phyloP scores from a whole-genome alignment of 2,888 invertebrate genomes.

The Adelphocoris suturalis region DNA sequence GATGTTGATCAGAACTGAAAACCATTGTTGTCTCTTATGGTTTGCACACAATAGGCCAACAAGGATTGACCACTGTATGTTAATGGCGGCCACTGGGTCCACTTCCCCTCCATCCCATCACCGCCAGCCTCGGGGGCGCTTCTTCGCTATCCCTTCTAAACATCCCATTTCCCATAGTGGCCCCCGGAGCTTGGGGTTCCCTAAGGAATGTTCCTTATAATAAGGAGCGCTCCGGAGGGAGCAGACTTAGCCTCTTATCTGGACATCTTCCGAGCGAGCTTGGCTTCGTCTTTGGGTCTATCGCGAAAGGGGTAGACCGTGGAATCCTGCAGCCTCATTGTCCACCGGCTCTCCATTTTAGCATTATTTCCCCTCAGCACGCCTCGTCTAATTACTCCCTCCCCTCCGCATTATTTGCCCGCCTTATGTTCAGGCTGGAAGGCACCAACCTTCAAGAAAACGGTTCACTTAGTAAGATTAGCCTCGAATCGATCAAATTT shows the following conservation, averaged over 20 bases:
- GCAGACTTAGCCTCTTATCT: conserved; percentile 52
- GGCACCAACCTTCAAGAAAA: too few species aligned
- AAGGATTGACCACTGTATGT: conserved; percentile 71
- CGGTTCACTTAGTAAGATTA: too few species aligned
- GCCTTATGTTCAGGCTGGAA: too few species aligned
- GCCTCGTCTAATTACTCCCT: conserved; percentile 14
- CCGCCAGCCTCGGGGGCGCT: neutral
- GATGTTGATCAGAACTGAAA: conserved; percentile 69
- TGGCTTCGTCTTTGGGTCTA: neutral
- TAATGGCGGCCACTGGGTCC: conserved; percentile 56
- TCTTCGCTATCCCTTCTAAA: conserved; percentile 18
- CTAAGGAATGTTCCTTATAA: conserved; percentile 54
- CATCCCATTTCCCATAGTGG: conserved; percentile 68
- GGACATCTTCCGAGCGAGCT: conserved; percentile 29
- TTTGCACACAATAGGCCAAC: conserved; percentile 71
- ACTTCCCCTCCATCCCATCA: neutral
- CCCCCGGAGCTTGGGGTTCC: conserved; percentile 3
- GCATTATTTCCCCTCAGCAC: neutral
- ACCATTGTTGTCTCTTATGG: conserved; percentile 70
- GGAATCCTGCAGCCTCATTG: conserved; percentile 23
- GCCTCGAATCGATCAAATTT: too few species aligned
- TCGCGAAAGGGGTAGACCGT: conserved; percentile 7
- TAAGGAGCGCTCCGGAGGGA: conserved; percentile 44
- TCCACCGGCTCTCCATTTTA: conserved; percentile 11
- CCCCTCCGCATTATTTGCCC: neutral